A percentile compares a stretch with the other conserved stretches of the same genome.
These are phyloP conservation scores for Tanypteryx hageni DNA, from an alignment of 2,888 invertebrate species.

Conservation along the genomic window DNA sequence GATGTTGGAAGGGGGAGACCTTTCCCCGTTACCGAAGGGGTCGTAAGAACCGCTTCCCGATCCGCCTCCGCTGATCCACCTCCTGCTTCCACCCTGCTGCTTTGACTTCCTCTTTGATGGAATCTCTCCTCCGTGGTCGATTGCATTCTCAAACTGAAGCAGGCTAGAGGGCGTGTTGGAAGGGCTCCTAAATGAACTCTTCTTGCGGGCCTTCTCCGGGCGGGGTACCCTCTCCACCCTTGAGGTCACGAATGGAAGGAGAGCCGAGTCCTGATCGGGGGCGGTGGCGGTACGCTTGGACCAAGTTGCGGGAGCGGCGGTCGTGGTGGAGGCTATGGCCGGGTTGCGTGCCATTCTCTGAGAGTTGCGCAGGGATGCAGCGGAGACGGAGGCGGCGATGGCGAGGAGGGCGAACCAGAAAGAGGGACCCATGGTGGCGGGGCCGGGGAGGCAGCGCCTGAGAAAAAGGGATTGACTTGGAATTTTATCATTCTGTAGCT, in stretches of 20 bases:
- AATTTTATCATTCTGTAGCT: background rate
- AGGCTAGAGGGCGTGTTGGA: background rate
- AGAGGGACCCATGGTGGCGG: background rate
- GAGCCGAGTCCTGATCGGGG: background rate
- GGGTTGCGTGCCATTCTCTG: background rate
- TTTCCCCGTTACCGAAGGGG: background rate
- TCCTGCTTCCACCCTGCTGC: constrained; percentile 32
- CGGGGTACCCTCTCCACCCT: constrained; percentile 36
- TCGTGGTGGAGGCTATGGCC: background rate
- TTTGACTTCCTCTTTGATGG: background rate
- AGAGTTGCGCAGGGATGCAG: constrained; percentile 7
- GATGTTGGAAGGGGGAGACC: background rate
- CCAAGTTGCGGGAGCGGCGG: background rate
- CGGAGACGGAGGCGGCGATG: background rate
- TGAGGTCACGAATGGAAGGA: constrained; percentile 22
- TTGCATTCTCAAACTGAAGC: constrained; percentile 19
- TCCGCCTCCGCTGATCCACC: background rate
- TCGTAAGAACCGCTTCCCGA: constrained; percentile 1
- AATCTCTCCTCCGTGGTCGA: background rate
- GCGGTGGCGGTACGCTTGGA: background rate
- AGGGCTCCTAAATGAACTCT: background rate
- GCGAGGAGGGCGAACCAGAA: background rate
- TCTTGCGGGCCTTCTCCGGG: constrained; percentile 20
- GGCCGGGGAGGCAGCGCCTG: background rate
- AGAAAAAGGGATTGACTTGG: background rate